Evolutionary conservation across 2,797 vertebrate genomes (phyloP), one percentile per base, ranked within the genome.

Genomic region (Oreochromis grahami): DNA sequence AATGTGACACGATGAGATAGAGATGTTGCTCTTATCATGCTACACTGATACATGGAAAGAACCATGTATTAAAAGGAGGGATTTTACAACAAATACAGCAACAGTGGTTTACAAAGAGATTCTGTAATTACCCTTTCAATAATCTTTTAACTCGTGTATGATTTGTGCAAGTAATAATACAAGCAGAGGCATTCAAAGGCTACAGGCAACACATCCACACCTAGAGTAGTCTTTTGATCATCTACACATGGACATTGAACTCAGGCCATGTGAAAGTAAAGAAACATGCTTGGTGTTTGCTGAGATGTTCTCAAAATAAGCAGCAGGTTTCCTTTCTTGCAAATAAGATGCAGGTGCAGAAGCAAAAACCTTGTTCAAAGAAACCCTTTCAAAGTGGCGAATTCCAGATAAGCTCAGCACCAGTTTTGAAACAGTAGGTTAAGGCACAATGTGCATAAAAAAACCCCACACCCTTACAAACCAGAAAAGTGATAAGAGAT

Each of bases 171-270:
- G n/a, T 21, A 21, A 52, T 52, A 21, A 52, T 21, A 1, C 3
- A 21, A 0, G 5, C 19, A 52, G 50, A 21, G 10, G 1, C 0
- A 12, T 6, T 52, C 51, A 52, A 12, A 6, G 2, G n/a, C n/a
- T 52, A 52, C 51, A 52, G 10, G n/a, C 1, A 12, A 5, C 51
- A 21, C 19, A 51, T 21, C 1, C 0, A 51, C 50, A 21, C 50
- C 10, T 0, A 21, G 9, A 52, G 0, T 0, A 51, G 48, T 0
- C 19, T 51, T 51, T 51, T 51, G 0, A 51, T 21, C 50, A n/a
- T 51, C 19, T 0, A n/a, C 50, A n/a, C 2, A 1, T 51, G 19
- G 50, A 51, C 50, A 6, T 51, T n/a, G 50, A 51, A 0, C 19
- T 51, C 2, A 51, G 19, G 19, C 19, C 5, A 6, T 51, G 50